phyloP scores from a whole-genome alignment of 2,797 vertebrate species.

The Smutsia temminckii region DNA sequence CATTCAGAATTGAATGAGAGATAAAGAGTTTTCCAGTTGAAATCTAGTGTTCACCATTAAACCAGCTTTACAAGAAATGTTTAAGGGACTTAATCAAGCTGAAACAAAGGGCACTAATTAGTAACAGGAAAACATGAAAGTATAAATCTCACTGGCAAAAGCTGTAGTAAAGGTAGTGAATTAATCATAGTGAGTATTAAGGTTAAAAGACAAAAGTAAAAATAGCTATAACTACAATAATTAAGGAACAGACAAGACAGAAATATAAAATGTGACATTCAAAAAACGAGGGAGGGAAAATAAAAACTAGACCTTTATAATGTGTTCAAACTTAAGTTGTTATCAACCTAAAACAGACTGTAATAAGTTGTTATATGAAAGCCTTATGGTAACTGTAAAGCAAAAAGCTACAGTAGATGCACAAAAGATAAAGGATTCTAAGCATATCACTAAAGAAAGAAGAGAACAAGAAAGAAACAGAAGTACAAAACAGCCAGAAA shows the following conservation, averaged over 20 bases:
- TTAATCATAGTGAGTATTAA: not conserved
- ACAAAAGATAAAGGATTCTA: not conserved
- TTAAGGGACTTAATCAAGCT: not conserved
- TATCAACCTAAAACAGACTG: not conserved
- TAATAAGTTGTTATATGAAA: not conserved
- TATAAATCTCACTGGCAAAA: not conserved
- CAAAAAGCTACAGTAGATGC: not conserved
- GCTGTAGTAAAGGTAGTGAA: not conserved
- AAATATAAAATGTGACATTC: not conserved
- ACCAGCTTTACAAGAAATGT: not conserved
- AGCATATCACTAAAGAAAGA: not conserved
- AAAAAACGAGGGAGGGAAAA: not conserved
- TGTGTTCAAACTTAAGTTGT: not conserved
- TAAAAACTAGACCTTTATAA: not conserved
- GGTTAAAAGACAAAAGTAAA: not conserved
- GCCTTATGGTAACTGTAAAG: not conserved
- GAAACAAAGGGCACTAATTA: not conserved
- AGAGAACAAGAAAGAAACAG: not conserved
- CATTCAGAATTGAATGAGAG: not conserved
- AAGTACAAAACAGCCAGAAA: not conserved
- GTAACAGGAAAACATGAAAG: not conserved
- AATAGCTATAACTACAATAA: not conserved
- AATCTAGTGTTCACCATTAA: not conserved
- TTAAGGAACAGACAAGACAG: not conserved
- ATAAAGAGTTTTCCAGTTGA: not conserved